These are phyloP conservation scores for Halictus ligatus DNA, from an alignment of 2,888 invertebrate genomes.

Conservation along the genomic window DNA sequence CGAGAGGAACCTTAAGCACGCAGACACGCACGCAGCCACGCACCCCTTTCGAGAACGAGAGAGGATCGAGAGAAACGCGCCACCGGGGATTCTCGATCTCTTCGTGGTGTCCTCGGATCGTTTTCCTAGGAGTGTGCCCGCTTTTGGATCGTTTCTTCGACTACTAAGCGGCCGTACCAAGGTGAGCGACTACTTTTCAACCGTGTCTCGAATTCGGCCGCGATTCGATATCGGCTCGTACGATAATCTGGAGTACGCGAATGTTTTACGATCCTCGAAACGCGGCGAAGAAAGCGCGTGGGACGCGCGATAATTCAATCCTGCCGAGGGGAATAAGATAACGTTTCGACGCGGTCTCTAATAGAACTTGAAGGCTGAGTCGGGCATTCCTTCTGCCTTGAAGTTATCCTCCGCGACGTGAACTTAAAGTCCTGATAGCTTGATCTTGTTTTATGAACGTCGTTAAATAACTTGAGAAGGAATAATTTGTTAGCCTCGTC, in stretches of 20 bases:
- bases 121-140: conserved; percentile 42
- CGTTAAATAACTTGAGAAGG: neutral
- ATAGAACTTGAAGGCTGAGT: neutral
- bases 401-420: neutral
- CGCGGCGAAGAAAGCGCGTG: neutral
- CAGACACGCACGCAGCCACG: conserved; percentile 57
- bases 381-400: neutral
- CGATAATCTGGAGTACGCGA: neutral
- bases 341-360: conserved; percentile 7
- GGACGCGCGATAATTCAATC: conserved; percentile 9
- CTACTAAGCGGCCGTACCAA: conserved; percentile 37
- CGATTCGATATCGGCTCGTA: neutral
- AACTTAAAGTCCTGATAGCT: neutral
- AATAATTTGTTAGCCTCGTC: neutral
- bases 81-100: conserved; percentile 60
- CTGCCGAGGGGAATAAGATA: neutral
- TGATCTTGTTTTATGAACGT: neutral
- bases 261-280: neutral
- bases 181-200: conserved; percentile 51
- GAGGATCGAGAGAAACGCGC: conserved; percentile 52
- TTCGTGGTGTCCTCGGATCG: conserved; percentile 55
- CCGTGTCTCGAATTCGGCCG: neutral
- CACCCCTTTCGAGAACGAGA: conserved; percentile 58
- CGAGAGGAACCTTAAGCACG: conserved; percentile 66
- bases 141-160: conserved; percentile 43